A percentile compares a stretch with the other conserved stretches of the same genome.
phyloP scores from a whole-genome alignment of 2,113 vertebrate species.

The Chionomys nivalis region DNA sequence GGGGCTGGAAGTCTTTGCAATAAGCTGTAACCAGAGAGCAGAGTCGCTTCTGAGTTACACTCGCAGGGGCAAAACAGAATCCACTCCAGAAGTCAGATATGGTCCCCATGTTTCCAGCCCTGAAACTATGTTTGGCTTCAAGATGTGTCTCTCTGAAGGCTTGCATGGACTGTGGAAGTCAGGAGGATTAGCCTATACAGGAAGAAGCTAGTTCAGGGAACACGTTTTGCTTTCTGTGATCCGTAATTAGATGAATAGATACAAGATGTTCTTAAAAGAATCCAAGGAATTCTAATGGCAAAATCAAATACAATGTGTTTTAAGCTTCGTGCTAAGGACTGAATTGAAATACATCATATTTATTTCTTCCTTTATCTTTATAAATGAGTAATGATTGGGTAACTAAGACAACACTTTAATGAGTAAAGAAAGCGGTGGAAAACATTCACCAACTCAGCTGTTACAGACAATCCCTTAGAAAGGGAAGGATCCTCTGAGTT shows the following conservation, averaged over 20 bases:
- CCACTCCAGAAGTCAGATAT: neutral
- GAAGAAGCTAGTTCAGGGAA: neutral
- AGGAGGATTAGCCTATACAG: neutral
- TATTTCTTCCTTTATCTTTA: neutral
- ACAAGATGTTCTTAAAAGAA: conserved; percentile 16
- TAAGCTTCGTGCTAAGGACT: neutral
- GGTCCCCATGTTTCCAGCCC: neutral
- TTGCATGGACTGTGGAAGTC: neutral
- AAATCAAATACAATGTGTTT: neutral
- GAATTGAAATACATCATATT: neutral
- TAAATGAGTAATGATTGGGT: neutral
- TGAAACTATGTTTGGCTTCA: neutral
- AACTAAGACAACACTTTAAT: neutral
- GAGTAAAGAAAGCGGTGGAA: neutral
- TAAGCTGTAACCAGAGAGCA: neutral
- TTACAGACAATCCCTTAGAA: neutral
- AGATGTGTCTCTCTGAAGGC: neutral
- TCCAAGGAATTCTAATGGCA: neutral
- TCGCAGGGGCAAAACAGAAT: neutral
- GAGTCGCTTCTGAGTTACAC: neutral
- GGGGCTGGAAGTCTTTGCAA: neutral
- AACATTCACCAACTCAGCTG: neutral
- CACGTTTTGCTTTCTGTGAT: neutral
- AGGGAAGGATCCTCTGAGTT: neutral
- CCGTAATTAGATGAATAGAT: neutral